Evolutionary conservation across 2,888 invertebrate genomes (phyloP).

Genomic region (Conus canariensis): DNA sequence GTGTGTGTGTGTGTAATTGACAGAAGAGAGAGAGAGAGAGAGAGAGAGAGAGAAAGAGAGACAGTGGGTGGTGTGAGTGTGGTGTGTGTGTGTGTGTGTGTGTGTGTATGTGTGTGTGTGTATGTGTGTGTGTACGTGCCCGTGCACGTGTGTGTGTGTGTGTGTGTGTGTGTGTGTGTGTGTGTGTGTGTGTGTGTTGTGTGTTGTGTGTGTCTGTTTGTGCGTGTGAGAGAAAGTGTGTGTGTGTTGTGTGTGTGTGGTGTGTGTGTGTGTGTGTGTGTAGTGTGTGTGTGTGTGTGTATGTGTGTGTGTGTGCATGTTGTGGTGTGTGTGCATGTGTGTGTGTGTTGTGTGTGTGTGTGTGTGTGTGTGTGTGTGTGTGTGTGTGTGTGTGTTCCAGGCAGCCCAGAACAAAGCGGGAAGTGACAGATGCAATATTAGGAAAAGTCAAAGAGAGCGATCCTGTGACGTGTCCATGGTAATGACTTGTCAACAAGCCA

Average conservation of each 20-base stretch:
- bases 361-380: no score
- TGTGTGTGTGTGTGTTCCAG: neutral
- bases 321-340: no score
- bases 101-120: slow-evolving; percentile 5
- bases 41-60: neutral
- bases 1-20: neutral
- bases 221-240: neutral
- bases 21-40: slow-evolving; percentile 4
- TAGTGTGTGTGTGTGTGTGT: no score
- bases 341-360: neutral
- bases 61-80: neutral
- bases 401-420: no score
- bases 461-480: no score
- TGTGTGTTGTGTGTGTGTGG: no score
- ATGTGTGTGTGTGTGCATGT: no score
- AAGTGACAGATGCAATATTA: no score
- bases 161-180: slow-evolving; percentile 15
- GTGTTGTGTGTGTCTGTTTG: neutral
- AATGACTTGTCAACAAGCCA: no score
- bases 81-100: neutral
- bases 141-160: neutral
- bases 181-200: slow-evolving; percentile 18
- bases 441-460: no score
- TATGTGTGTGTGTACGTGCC: neutral
- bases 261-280: no score